These are phyloP conservation scores for Gymnoscopelus microlampas DNA, from an alignment of 2,797 vertebrate species.

Conservation along the genomic window DNA sequence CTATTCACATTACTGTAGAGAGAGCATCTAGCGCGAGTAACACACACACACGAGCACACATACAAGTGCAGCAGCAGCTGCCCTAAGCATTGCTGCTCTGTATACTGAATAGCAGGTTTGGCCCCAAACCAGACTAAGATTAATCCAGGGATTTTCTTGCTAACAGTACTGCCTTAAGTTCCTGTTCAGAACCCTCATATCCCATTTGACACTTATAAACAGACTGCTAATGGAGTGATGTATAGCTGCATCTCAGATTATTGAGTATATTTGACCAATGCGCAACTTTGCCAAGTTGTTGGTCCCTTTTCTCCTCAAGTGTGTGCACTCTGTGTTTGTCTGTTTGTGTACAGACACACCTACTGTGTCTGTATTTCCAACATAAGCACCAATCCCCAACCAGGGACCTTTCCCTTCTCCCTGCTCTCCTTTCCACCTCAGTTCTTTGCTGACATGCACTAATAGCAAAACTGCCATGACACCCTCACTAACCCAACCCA, in stretches of 20 bases:
- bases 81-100: slow-evolving; percentile 69
- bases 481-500: slow-evolving; percentile 39
- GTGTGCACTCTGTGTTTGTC: background rate
- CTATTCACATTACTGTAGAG: slow-evolving; percentile 69
- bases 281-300: slow-evolving; percentile 73
- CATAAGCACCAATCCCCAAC: slow-evolving; percentile 36
- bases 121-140: slow-evolving; percentile 26
- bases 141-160: slow-evolving; percentile 21
- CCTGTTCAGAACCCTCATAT: background rate
- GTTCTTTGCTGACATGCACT: slow-evolving; percentile 85
- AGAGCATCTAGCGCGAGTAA: slow-evolving; percentile 62
- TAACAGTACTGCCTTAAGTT: slow-evolving; percentile 3
- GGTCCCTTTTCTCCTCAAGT: background rate
- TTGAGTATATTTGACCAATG: slow-evolving; percentile 80
- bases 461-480: slow-evolving; percentile 85
- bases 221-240: slow-evolving; percentile 51
- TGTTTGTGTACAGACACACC: slow-evolving; percentile 24
- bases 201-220: slow-evolving; percentile 10
- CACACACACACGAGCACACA: slow-evolving; percentile 31
- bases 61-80: slow-evolving; percentile 32
- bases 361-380: slow-evolving; percentile 30
- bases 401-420: slow-evolving; percentile 50
- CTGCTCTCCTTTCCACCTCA: slow-evolving; percentile 49
- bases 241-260: slow-evolving; percentile 56
- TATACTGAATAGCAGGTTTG: slow-evolving; percentile 15